A percentile compares a stretch with the other conserved stretches of the same genome.
These are phyloP conservation scores for Chirona hameri DNA, from an alignment of 2,888 invertebrate species.

Conservation along the genomic window DNA sequence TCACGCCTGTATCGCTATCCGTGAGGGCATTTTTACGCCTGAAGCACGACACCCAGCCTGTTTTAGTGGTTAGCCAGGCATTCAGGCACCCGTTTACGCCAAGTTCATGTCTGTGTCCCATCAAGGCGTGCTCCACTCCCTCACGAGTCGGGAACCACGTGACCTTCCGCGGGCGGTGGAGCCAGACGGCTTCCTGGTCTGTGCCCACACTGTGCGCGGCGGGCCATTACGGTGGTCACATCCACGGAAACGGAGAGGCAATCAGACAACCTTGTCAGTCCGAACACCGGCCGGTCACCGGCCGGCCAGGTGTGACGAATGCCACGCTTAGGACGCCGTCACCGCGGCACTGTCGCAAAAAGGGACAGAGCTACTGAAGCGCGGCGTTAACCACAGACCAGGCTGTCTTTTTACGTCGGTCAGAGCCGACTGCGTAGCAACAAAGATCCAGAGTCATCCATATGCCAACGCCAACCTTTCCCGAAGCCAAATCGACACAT, in stretches of 20 bases:
- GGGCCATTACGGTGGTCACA: not conserved
- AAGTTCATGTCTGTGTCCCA: no score
- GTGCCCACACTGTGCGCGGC: not conserved
- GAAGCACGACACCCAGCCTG: no score
- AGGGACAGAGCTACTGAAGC: not conserved
- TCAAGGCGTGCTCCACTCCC: no score
- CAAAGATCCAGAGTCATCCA: not conserved
- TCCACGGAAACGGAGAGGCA: not conserved
- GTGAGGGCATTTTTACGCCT: no score
- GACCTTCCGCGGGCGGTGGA: not conserved
- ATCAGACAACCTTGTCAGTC: not conserved
- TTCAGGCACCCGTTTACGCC: no score
- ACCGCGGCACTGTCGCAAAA: not conserved
- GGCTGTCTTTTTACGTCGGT: not conserved
- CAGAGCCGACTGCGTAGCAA: not conserved
- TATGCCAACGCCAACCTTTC: no score
- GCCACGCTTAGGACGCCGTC: not conserved
- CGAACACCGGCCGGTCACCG: not conserved
- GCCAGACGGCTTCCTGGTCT: not conserved
- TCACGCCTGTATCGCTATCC: no score
- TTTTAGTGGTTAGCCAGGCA: no score
- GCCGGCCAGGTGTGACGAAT: not conserved
- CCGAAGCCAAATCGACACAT: no score
- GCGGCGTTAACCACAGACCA: not conserved
- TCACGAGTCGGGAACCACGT: no score